Evolutionary conservation across 2,113 vertebrate genomes (phyloP).

Genomic region (Lepus americanus): DNA sequence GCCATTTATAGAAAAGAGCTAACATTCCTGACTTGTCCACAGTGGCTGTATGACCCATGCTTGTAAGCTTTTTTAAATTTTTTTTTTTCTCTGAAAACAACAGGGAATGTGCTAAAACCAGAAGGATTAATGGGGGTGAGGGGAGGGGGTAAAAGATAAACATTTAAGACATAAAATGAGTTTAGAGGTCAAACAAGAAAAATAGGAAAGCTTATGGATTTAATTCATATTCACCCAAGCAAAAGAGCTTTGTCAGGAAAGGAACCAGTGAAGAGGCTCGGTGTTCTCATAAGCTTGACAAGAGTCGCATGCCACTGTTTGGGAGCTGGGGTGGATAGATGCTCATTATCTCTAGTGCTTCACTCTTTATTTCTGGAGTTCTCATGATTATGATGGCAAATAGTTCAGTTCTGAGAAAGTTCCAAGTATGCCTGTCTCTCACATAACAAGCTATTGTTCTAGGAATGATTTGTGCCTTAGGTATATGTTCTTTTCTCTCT

Average conservation of each 20-base stretch:
- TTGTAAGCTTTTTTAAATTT: conserved; percentile 42
- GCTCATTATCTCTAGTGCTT: conserved; percentile 77
- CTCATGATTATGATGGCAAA: neutral
- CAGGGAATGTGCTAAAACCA: conserved; percentile 63
- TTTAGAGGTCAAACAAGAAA: conserved; percentile 87
- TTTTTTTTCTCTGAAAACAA: neutral
- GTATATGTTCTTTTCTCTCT: conserved; percentile 52
- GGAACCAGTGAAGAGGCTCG: conserved; percentile 83
- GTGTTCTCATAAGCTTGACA: conserved; percentile 81
- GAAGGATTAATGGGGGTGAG: conserved; percentile 60
- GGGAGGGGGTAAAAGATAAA: conserved; percentile 58
- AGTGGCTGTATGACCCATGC: conserved; percentile 43
- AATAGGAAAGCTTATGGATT: conserved; percentile 88
- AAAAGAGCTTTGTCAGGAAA: conserved; percentile 86
- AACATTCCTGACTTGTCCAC: conserved; percentile 12
- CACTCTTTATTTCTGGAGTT: neutral
- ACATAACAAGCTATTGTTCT: conserved; percentile 8
- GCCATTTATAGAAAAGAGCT: conserved; percentile 45
- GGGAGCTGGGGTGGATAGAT: conserved; percentile 86
- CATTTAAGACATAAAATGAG: conserved; percentile 78
- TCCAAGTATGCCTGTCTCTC: neutral
- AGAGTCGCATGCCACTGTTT: conserved; percentile 83
- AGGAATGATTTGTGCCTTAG: neutral
- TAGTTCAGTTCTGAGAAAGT: neutral
- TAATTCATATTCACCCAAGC: conserved; percentile 88